These are phyloP conservation scores for Andrena hattorfiana DNA, from an alignment of 2,888 invertebrate species.

Conservation along the genomic window DNA sequence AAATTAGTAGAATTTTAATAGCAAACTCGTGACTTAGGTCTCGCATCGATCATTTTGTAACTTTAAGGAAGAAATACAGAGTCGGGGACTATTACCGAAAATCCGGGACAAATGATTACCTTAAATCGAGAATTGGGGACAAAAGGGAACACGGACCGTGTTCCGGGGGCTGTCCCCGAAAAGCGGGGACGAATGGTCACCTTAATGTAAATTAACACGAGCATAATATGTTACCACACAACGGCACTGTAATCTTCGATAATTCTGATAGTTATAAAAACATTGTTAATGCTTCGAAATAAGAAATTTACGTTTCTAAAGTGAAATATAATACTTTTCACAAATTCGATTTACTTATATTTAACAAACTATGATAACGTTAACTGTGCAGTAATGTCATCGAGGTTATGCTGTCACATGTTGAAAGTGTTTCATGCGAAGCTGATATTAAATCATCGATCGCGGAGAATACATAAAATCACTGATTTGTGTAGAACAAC, in stretches of 20 bases:
- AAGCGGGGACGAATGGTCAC: no score
- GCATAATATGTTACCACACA: not conserved
- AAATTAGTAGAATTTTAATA: no score
- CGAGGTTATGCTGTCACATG: constrained; percentile 72
- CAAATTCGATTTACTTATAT: not conserved
- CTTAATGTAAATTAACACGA: not conserved
- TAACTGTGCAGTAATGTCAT: constrained; percentile 11
- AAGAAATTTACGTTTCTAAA: not conserved
- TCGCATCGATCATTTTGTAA: no score
- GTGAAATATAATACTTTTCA: not conserved
- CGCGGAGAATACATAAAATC: not conserved
- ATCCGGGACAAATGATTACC: no score
- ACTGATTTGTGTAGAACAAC: constrained; percentile 18
- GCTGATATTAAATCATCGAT: not conserved
- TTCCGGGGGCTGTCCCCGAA: no score
- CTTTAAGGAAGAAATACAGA: no score
- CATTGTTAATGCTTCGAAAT: not conserved
- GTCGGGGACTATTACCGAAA: no score
- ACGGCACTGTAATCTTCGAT: not conserved
- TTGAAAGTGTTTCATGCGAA: constrained; percentile 25
- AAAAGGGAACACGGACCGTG: no score
- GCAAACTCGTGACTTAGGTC: no score
- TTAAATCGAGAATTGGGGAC: no score
- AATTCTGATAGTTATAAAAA: not conserved
- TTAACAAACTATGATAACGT: constrained; percentile 9